These are phyloP conservation scores for Omphaloscelis lunosa DNA, from an alignment of 2,888 invertebrate genomes.

Conservation along the genomic window DNA sequence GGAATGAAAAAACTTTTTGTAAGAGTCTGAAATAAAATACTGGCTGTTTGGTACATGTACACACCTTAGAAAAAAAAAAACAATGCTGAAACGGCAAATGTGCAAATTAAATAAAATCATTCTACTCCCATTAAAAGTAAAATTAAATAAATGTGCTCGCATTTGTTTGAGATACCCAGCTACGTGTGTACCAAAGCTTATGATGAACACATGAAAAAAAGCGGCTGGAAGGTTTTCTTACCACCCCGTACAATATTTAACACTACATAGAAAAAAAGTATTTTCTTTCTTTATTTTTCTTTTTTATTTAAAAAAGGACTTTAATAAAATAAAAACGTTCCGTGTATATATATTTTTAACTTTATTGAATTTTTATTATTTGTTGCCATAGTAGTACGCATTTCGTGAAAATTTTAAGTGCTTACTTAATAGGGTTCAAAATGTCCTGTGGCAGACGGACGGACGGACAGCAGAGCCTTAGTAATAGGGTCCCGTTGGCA, in stretches of 20 bases:
- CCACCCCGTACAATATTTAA: no score
- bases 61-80: neutral
- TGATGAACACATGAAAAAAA: no score
- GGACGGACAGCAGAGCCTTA: neutral
- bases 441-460: neutral
- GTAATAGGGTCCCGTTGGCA: neutral
- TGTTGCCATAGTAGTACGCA: neutral
- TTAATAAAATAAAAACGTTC: neutral
- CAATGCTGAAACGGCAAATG: neutral
- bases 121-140: neutral
- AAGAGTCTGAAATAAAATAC: constrained; percentile 17
- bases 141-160: neutral
- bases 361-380: neutral
- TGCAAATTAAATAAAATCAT: neutral
- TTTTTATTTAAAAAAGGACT: neutral
- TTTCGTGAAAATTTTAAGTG: neutral
- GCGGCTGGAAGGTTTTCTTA: no score
- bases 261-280: no score
- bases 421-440: neutral
- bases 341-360: neutral
- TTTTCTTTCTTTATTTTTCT: no score
- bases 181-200: no score
- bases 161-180: neutral
- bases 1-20: constrained; percentile 35
- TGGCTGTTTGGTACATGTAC: neutral